Percentiles rank a stretch among this genome's conserved stretches.
These are phyloP conservation scores for Grantiella picta DNA, from an alignment of 2,113 vertebrate species.

Conservation along the genomic window DNA sequence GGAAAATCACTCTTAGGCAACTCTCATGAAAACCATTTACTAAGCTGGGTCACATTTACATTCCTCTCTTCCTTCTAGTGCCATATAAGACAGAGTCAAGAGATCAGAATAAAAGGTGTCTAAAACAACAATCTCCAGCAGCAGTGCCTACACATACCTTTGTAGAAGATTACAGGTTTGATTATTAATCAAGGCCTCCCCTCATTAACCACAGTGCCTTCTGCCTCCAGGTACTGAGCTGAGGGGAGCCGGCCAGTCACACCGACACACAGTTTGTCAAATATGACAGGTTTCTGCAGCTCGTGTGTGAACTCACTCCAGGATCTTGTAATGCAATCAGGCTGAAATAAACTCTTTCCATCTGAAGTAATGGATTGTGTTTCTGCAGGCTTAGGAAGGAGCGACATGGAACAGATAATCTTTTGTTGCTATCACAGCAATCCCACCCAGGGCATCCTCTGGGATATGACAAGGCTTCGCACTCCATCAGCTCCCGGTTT, in stretches of 20 bases:
- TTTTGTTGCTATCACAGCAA: conserved; percentile 64
- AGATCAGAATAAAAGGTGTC: background rate
- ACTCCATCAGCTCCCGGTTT: background rate
- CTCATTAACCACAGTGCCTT: background rate
- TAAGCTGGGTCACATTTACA: background rate
- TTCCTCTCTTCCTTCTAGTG: background rate
- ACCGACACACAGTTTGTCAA: conserved; percentile 4
- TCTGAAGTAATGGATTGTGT: conserved; percentile 70
- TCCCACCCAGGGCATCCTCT: background rate
- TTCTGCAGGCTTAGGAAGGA: conserved; percentile 68
- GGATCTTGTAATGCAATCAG: conserved; percentile 61
- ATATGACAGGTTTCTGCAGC: background rate
- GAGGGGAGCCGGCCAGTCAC: background rate
- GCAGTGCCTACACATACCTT: background rate
- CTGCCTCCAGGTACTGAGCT: background rate
- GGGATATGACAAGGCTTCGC: background rate
- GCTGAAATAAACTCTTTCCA: conserved; percentile 54
- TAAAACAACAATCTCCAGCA: background rate
- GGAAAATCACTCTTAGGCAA: background rate
- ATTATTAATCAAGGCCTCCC: background rate
- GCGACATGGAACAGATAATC: conserved; percentile 67
- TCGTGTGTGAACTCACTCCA: background rate
- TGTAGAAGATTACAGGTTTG: background rate
- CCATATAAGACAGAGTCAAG: background rate
- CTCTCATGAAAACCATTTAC: background rate